Percentiles rank a stretch among this genome's conserved stretches.
These are phyloP conservation scores for Calidris pugnax DNA, from an alignment of 2,113 vertebrate species.

Conservation along the genomic window DNA sequence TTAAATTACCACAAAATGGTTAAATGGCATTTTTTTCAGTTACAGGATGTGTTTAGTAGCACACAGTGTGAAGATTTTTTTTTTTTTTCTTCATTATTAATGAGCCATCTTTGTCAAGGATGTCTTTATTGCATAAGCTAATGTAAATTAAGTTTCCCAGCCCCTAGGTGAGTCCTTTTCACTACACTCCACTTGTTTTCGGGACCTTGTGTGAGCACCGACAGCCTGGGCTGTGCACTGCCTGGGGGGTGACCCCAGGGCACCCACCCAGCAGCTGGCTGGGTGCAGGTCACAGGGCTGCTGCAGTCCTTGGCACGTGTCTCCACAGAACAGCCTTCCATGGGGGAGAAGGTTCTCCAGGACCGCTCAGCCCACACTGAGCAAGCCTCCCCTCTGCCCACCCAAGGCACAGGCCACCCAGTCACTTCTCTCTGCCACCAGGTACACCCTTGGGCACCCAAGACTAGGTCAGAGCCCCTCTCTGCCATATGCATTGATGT, in stretches of 20 bases:
- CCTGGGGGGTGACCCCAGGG: background rate
- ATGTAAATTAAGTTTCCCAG: background rate
- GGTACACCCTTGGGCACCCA: background rate
- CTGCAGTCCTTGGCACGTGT: no score
- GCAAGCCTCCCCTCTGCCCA: rapidly evolving
- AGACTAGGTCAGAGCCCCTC: background rate
- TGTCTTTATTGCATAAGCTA: background rate
- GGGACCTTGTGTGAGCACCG: rapidly evolving
- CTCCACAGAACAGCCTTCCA: background rate
- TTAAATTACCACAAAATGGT: background rate
- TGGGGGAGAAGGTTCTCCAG: background rate
- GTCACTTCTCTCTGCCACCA: background rate
- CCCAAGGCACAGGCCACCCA: background rate
- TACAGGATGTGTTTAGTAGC: background rate
- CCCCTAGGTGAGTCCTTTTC: background rate
- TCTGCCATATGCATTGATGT: rapidly evolving
- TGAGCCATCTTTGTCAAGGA: background rate
- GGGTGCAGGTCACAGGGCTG: no score
- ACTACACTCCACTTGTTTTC: background rate
- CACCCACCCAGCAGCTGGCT: background rate
- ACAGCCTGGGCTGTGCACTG: background rate
- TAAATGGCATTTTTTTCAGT: background rate
- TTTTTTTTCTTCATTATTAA: background rate
- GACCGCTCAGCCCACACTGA: rapidly evolving
- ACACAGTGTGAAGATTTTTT: background rate